Evolutionary conservation across 2,888 invertebrate species (phyloP).

Genomic region (Protophormia terraenovae): DNA sequence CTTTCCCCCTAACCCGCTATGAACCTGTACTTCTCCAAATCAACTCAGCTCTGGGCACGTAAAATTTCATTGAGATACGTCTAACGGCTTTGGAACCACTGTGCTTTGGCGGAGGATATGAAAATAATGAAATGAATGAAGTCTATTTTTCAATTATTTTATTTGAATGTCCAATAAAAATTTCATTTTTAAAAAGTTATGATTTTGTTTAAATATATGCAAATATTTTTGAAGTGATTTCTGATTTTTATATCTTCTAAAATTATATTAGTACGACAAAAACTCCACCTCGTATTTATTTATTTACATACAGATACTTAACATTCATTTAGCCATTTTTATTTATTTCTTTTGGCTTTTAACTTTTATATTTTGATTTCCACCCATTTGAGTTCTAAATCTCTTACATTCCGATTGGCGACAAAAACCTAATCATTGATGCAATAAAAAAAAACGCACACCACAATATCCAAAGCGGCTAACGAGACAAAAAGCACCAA

Average conservation of each 20-base stretch:
- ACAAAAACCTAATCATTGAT: conserved; percentile 69
- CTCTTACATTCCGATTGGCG: conserved; percentile 69
- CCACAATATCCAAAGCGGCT: not conserved
- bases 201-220: not conserved
- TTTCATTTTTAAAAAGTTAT: not conserved
- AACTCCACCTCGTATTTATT: not conserved
- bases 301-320: not conserved
- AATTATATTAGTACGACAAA: not conserved
- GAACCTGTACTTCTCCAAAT: too few species aligned
- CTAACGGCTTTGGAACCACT: too few species aligned
- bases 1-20: too few species aligned
- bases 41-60: too few species aligned
- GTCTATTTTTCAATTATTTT: too few species aligned
- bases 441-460: conserved; percentile 46
- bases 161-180: too few species aligned
- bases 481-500: conserved; percentile 10
- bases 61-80: too few species aligned
- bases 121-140: too few species aligned
- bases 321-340: conserved; percentile 44
- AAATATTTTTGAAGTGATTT: not conserved
- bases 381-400: conserved; percentile 46
- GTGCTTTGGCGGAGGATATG: too few species aligned
- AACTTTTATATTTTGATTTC: conserved; percentile 2
- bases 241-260: not conserved
- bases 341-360: not conserved